Conservation (phyloP, 2,888 invertebrate genomes). For the Dynastes maya region DNA sequence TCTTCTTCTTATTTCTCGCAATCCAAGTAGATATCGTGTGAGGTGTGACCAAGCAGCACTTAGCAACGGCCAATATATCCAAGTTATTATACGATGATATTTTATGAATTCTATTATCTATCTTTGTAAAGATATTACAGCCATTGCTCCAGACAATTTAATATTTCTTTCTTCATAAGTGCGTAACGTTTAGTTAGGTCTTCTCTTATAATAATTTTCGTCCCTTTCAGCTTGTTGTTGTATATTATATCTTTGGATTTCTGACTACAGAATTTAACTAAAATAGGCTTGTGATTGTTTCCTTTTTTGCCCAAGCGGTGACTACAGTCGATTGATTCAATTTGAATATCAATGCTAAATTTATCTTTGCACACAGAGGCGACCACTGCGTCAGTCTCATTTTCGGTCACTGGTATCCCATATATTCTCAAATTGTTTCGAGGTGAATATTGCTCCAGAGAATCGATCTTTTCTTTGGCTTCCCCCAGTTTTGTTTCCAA, state of each 20-base stretch:
- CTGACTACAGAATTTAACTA: background rate
- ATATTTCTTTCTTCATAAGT: conserved; percentile 5
- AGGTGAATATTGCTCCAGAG: background rate
- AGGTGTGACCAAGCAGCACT: background rate
- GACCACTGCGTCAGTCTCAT: background rate
- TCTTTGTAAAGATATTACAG: conserved; percentile 4
- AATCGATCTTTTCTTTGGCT: conserved; percentile 9
- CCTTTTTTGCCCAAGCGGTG: conserved; percentile 7
- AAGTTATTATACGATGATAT: background rate
- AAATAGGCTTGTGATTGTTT: background rate
- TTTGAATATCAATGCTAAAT: background rate
- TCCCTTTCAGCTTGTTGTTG: too few species aligned
- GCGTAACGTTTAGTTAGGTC: background rate
- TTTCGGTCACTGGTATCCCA: background rate
- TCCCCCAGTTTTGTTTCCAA: conserved; percentile 1
- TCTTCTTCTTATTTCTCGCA: background rate
- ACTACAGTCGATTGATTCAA: background rate
- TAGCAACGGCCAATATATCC: background rate
- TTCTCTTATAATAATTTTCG: too few species aligned
- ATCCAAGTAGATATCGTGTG: background rate
- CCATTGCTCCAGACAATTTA: background rate
- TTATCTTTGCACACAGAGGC: background rate
- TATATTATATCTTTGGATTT: background rate
- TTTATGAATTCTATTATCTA: too few species aligned
- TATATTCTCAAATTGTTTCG: too few species aligned